Base-by-base conservation (phyloP, 37 sponge, comb jelly and placozoan genomes). In the Diacarnus erythraeanus region DNA sequence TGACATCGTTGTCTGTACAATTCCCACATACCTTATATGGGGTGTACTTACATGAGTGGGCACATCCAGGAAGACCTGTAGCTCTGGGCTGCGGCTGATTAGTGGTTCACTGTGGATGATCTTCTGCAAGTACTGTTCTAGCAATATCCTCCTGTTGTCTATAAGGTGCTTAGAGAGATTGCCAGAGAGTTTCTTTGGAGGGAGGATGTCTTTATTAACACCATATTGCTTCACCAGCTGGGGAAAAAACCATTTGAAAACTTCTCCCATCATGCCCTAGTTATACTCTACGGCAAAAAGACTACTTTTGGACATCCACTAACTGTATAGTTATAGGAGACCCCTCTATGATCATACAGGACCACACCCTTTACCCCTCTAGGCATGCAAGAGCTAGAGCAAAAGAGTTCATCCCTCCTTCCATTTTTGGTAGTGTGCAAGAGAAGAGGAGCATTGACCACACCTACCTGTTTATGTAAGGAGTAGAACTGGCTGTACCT, bases 91-190 rank as follows among this genome's bases (percentile, higher is more conserved):
- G 56, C 75, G 85, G 23, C 85, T 76, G 34, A 92, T 59, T 42
- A 77, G 75, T 35, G 82, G 59, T 22, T 92, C 85, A 77, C 92
- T 78, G 71, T 94, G 91, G 70, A 97, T 79, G 18, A 97, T 67
- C 67, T 88, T 87, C 75, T 94, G 94, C 29, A 97, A 78, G 86
- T 97, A 97, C 3, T 81, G 86, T 78, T 97, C 94, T 61, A 97
- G 77, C 56, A 59, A 77, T n/a, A 72, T 76, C 47, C 89, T 82
- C 26, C 97, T 69, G 37, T 77, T 61, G 71, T 88, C 84, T 10
- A 97, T 93, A 6, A 91, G 84, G 40, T 86, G 83, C n/a, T 84
- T 81, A 17, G 83, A 79, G 31, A 93, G 79, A 67, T 91, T 97
- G 3, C 93, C 91, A 30, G 88, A 83, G 51, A 89, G 38, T 38